Percentiles rank a stretch among this genome's conserved stretches.
These are phyloP conservation scores for Acanthopleura granulata DNA, from an alignment of 2,888 invertebrate genomes.

Conservation along the genomic window DNA sequence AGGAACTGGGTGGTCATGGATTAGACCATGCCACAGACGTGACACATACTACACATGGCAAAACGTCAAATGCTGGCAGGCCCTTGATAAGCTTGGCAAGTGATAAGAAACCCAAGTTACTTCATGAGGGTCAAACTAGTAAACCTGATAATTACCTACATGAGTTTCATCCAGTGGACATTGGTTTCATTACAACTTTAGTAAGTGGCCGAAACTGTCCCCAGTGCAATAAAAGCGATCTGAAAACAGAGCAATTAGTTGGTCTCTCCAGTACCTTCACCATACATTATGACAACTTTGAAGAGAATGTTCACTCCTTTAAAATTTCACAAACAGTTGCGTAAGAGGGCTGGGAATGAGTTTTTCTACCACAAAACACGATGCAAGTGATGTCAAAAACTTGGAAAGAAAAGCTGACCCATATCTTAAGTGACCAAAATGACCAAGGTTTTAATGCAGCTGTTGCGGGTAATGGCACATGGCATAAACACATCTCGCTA, in stretches of 20 bases:
- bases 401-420: no score
- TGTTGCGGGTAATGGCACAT: conserved; percentile 18
- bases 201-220: background rate
- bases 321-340: background rate
- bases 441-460: background rate
- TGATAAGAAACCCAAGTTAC: no score
- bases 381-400: no score
- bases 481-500: background rate
- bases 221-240: background rate
- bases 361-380: no score
- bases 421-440: no score
- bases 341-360: background rate
- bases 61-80: no score
- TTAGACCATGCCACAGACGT: no score
- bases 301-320: background rate
- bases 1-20: no score
- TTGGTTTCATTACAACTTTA: background rate
- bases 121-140: no score
- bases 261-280: background rate
- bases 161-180: background rate
- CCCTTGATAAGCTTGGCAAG: no score
- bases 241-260: background rate
- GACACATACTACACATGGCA: no score
- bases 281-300: background rate
- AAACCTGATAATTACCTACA: background rate